Conservation (phyloP, 2,888 invertebrate genomes). For the Drosophila melanosoma region DNA sequence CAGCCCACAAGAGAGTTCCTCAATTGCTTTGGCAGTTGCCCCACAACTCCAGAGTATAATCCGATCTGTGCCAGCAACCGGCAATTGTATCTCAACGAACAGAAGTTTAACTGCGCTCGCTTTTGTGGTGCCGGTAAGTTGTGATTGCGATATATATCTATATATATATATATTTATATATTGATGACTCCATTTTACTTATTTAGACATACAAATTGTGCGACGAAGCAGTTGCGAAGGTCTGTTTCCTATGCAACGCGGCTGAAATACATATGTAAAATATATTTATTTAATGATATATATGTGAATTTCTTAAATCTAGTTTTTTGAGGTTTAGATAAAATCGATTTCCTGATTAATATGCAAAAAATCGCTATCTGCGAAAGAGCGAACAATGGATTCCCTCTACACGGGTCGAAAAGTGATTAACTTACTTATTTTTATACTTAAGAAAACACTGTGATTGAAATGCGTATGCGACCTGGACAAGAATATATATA, state of each 20-base stretch:
- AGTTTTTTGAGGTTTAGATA: slow-evolving; percentile 1
- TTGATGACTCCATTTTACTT: slow-evolving; percentile 30
- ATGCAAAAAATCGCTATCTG: background rate
- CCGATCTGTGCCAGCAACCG: slow-evolving; percentile 83
- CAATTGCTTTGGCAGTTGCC: slow-evolving; percentile 79
- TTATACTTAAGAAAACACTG: background rate
- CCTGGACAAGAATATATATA: background rate
- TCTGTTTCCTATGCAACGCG: slow-evolving; percentile 78
- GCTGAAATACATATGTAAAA: slow-evolving; percentile 51
- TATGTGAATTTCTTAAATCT: slow-evolving; percentile 10
- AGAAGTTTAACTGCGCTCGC: slow-evolving; percentile 82
- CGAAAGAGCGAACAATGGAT: too few relatives aligned
- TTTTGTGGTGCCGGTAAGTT: slow-evolving; percentile 83
- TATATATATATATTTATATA: background rate
- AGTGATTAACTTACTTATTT: background rate
- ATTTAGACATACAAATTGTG: slow-evolving; percentile 80
- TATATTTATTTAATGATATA: slow-evolving; percentile 16
- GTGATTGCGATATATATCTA: background rate
- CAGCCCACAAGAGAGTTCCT: slow-evolving; percentile 69
- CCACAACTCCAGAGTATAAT: slow-evolving; percentile 83
- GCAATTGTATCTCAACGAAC: slow-evolving; percentile 80
- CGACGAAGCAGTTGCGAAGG: slow-evolving; percentile 81
- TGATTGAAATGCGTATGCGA: background rate
- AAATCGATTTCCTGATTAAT: background rate
- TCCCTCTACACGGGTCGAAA: background rate